Conservation (phyloP, 1,140 invertebrate genomes). For the Vanessa tameamea region DNA sequence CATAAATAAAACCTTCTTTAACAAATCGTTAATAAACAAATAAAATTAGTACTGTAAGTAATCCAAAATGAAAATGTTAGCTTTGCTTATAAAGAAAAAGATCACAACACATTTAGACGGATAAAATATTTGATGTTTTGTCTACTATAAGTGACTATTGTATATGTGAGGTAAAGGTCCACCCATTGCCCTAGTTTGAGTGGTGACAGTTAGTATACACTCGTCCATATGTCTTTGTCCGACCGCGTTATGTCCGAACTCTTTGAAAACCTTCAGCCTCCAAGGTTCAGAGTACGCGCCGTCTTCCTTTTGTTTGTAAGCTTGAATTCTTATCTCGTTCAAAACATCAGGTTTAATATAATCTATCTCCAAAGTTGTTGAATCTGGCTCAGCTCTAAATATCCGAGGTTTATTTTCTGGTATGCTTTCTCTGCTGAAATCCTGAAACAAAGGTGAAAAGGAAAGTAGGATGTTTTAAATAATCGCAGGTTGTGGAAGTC, state of each 20-base stretch:
- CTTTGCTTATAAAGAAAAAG: no score
- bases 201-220: background rate
- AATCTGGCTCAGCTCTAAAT: background rate
- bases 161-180: background rate
- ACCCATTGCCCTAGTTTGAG: background rate
- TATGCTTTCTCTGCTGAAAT: background rate
- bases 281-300: background rate
- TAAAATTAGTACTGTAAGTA: background rate
- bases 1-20: no score
- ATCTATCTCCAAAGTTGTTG: background rate
- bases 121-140: background rate
- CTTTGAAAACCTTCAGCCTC: background rate
- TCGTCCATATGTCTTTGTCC: constrained; percentile 1
- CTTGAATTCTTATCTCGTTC: background rate
- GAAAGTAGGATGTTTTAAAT: background rate
- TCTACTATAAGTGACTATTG: background rate
- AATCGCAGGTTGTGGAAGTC: no score
- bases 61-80: background rate
- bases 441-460: background rate
- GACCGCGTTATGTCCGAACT: background rate
- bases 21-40: background rate
- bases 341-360: constrained; percentile 8
- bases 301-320: background rate
- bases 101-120: no score
- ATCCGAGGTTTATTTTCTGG: background rate